Evolutionary conservation across 2,797 vertebrate genomes (phyloP), one percentile per base, ranked within the genome.

Genomic region (Gila robusta): DNA sequence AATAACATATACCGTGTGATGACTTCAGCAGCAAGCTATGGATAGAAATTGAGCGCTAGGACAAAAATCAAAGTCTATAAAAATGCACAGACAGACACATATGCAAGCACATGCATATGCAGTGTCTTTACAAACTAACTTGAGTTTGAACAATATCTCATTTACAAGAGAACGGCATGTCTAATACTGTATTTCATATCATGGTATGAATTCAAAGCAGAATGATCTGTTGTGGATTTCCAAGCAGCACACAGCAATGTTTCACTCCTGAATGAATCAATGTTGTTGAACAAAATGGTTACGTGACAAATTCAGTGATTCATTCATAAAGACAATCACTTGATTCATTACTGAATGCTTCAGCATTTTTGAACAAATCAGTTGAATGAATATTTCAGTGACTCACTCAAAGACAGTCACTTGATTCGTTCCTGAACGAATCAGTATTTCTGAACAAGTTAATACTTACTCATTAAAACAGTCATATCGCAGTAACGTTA

Each of bases 1-100:
- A 39, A 52, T 72, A 82, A 35, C 37, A 81, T 69, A 69, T 35
- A 69, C 66, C 32, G 23, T 59, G 47, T 47, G 76, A 79, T 77
- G 23, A 28, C n/a, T 84, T 70, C 7, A 78, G 62, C 82, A 69
- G 73, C 35, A 17, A 54, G 74, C 28, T 35, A 64, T 41, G 47
- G 37, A 54, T 28, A 16, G 12, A 41, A 82, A 71, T 35, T 28
- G 49, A 71, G 67, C 5, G 0, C 5, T 52, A 26, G 23, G 12
- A 71, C 23, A n/a, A 71, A 37, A 52, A n/a, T 52, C 11, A 17
- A 23, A 69, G 56, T n/a, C 23, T 56, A 78, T 39, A 79, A 79
- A 62, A 79, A 64, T 56, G 59, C n/a, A 32, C 14, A 3, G 44
- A 56, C 19, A 47, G 26, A 49, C 62, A 35, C 41, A 70, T 14